Conservation (phyloP, 2,797 vertebrate genomes). For the Lacerta viridis region DNA sequence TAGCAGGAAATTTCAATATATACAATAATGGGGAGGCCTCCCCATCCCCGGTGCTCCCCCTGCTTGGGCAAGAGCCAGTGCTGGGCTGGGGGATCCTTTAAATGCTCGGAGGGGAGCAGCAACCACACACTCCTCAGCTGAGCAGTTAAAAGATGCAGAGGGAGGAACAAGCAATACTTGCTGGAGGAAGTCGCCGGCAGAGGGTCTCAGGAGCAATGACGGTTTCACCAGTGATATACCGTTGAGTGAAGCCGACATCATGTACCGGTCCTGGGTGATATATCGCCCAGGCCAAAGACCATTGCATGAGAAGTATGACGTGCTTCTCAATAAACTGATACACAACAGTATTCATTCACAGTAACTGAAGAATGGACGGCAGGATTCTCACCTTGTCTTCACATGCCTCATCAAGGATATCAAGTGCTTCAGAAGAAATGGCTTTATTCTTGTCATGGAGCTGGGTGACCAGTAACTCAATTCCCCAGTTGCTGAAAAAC, state of each 20-base stretch:
- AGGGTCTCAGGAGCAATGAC: too few species aligned
- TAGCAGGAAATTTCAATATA: not conserved
- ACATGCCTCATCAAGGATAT: conserved; percentile 97
- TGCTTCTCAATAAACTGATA: conserved; percentile 11
- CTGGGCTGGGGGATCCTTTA: too few species aligned
- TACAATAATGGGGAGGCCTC: not conserved
- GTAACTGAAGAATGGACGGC: not conserved
- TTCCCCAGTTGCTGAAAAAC: conserved; percentile 99
- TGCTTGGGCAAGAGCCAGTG: too few species aligned
- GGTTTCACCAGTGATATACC: too few species aligned
- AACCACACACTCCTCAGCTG: too few species aligned
- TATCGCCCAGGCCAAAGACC: not conserved
- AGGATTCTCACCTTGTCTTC: conserved; percentile 92
- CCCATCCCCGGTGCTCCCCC: too few species aligned
- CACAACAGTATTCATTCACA: not conserved
- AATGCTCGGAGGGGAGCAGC: too few species aligned
- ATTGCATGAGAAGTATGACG: not conserved
- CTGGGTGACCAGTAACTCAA: conserved; percentile 98
- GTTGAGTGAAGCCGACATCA: too few species aligned
- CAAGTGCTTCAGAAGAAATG: conserved; percentile 95
- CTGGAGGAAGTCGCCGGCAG: too few species aligned
- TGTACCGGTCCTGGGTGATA: fast-evolving
- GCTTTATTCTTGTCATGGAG: conserved; percentile 97
- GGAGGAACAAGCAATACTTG: too few species aligned
- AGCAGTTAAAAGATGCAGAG: too few species aligned